Conservation (phyloP, 2,113 vertebrate genomes). For the Collichthys lucidus region DNA sequence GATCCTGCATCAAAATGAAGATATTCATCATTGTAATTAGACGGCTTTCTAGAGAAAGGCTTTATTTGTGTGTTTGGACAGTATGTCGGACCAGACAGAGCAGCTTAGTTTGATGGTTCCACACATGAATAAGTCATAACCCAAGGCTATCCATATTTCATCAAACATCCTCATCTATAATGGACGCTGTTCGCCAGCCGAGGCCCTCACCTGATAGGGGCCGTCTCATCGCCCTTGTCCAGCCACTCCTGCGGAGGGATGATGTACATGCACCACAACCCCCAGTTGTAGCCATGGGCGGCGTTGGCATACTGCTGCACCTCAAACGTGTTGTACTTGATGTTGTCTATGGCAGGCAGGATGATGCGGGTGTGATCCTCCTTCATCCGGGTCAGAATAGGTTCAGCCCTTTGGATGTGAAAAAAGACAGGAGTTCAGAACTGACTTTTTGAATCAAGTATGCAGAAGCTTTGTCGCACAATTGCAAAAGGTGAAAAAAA, state of each 20-base stretch:
- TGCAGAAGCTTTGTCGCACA: not conserved
- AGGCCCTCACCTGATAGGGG: constrained; percentile 93
- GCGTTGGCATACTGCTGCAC: constrained; percentile 98
- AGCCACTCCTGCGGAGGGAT: constrained; percentile 97
- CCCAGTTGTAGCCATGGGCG: constrained; percentile 98
- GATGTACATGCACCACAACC: constrained; percentile 99
- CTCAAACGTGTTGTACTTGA: constrained; percentile 97
- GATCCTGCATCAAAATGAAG: constrained; percentile 64
- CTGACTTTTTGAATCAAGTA: not conserved
- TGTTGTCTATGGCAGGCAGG: constrained; percentile 97
- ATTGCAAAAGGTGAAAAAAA: constrained; percentile 6
- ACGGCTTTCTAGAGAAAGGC: constrained; percentile 30
- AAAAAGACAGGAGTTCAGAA: constrained; percentile 26
- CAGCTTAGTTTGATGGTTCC: constrained; percentile 58
- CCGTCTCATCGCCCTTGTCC: constrained; percentile 95
- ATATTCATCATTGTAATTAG: constrained; percentile 71
- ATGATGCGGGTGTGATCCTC: constrained; percentile 94
- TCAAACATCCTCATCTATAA: constrained; percentile 78
- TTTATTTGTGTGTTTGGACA: constrained; percentile 57
- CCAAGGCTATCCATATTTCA: constrained; percentile 77
- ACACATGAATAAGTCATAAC: constrained; percentile 78
- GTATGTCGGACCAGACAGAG: constrained; percentile 4
- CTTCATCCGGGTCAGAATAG: constrained; percentile 91
- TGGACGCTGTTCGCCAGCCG: constrained; percentile 42
- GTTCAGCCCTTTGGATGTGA: constrained; percentile 89